Percentiles rank a stretch among this genome's conserved stretches.
Conservation (phyloP, 2,797 vertebrate species). For the Garrulus glandarius region DNA sequence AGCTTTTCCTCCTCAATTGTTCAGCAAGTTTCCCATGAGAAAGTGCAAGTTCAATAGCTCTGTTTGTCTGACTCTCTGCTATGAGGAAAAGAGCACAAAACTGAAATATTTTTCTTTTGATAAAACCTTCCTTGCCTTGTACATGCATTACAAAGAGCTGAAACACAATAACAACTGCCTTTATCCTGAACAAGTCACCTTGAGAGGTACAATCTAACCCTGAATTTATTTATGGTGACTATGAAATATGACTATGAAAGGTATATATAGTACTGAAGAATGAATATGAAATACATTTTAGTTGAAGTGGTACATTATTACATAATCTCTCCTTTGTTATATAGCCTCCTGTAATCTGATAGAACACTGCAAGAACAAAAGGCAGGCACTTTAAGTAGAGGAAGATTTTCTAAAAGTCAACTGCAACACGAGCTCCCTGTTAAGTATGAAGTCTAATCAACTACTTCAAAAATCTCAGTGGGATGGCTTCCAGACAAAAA, state of each 20-base stretch:
- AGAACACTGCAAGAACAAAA: not conserved
- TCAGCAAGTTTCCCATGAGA: not conserved
- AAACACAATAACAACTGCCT: conserved; percentile 1
- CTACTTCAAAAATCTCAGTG: not conserved
- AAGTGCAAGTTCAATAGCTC: not conserved
- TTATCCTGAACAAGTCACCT: conserved; percentile 40
- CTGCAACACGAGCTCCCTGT: not conserved
- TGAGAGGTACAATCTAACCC: conserved; percentile 25
- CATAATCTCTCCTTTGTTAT: not conserved
- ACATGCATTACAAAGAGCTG: not conserved
- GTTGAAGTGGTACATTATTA: not conserved
- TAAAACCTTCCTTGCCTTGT: not conserved
- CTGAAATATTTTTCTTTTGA: conserved; percentile 13
- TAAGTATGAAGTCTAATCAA: not conserved
- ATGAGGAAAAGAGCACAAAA: not conserved
- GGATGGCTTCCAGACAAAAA: not conserved
- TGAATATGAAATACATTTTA: conserved; percentile 22
- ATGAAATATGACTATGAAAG: conserved; percentile 23
- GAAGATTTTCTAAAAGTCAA: not conserved
- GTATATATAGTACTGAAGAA: not conserved
- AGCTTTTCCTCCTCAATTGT: not conserved
- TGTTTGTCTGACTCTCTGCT: not conserved
- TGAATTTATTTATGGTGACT: conserved; percentile 31
- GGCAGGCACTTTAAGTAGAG: not conserved
- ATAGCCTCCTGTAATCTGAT: not conserved